A percentile compares a stretch with the other conserved stretches of the same genome.
Conservation (phyloP, 2,888 invertebrate species). For the Agrochola lota region DNA sequence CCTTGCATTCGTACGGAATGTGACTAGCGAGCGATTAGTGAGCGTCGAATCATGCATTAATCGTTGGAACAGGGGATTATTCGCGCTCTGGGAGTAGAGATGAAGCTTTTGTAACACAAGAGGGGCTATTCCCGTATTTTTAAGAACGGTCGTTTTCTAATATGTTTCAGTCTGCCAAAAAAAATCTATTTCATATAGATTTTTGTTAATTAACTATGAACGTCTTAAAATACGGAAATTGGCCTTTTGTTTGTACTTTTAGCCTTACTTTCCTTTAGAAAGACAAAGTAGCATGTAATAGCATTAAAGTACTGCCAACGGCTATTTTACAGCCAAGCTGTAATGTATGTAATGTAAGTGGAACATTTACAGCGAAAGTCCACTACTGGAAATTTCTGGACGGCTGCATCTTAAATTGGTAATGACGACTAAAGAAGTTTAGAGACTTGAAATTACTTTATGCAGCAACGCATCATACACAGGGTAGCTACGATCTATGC, state of each 20-base stretch:
- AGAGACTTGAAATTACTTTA: neutral
- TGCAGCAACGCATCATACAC: neutral
- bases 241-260: neutral
- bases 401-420: neutral
- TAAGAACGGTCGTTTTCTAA: too few relatives aligned
- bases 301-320: neutral
- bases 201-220: neutral
- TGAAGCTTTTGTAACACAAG: neutral
- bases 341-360: slow-evolving; percentile 5
- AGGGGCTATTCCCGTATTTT: neutral
- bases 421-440: slow-evolving; percentile 13
- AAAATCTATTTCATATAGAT: neutral
- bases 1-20: slow-evolving; percentile 43
- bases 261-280: neutral
- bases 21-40: slow-evolving; percentile 32
- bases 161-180: neutral
- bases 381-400: slow-evolving; percentile 14
- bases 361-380: slow-evolving; percentile 3
- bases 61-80: neutral
- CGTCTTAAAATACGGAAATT: neutral
- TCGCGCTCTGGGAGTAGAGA: neutral
- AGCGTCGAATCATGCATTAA: slow-evolving; percentile 36
- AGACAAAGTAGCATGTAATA: slow-evolving; percentile 17
- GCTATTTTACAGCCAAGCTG: neutral
- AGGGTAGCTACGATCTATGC: too few relatives aligned